Percentiles rank a stretch among this genome's conserved stretches.
phyloP scores from a whole-genome alignment of 2,797 vertebrate species.

The Hippocampus kuda region DNA sequence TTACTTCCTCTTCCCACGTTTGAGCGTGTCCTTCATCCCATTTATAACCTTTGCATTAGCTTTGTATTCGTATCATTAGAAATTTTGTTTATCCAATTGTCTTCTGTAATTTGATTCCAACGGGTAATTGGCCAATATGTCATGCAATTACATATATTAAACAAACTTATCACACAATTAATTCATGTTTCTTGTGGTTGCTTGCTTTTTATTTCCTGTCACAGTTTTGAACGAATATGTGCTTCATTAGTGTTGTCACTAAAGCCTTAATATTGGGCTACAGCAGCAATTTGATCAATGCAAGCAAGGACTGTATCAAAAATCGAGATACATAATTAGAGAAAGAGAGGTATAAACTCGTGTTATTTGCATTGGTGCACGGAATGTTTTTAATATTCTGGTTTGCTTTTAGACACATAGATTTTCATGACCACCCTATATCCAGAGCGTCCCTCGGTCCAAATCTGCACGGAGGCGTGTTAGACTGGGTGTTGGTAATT shows the following conservation, averaged over 20 bases:
- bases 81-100: background rate
- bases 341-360: background rate
- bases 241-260: background rate
- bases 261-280: background rate
- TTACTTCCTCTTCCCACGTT: constrained; percentile 97
- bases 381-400: background rate
- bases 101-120: background rate
- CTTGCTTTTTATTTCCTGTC: background rate
- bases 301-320: background rate
- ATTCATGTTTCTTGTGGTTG: background rate
- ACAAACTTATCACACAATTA: background rate
- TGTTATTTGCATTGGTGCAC: background rate
- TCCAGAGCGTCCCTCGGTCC: too few species aligned
- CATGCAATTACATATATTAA: background rate
- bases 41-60: constrained; percentile 79
- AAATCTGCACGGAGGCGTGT: too few species aligned
- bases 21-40: constrained; percentile 91
- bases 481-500: too few species aligned
- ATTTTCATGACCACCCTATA: too few species aligned
- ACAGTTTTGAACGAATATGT: constrained; percentile 1
- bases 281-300: background rate
- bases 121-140: background rate
- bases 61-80: constrained; percentile 1
- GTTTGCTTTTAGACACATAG: background rate
- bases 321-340: background rate